Evolutionary conservation across 2,797 vertebrate species (phyloP), one percentile per base, ranked within the genome.

Genomic region (Poeciliopsis infans): DNA sequence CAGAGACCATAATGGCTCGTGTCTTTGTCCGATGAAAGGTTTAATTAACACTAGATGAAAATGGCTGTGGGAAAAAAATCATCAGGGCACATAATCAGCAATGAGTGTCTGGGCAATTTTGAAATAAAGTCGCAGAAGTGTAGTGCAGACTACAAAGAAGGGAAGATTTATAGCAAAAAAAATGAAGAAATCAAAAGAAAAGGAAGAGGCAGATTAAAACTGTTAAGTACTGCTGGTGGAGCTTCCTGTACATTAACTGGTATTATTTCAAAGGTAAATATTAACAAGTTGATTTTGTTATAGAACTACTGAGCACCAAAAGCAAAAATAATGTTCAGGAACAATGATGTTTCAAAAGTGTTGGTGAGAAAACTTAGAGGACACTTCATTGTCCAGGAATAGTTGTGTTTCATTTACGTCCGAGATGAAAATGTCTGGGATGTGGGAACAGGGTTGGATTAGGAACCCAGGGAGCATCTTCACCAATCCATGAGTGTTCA

Each of bases 11-110:
- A 94, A 93, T 89, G 83, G 76, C 79, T 82, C n/a, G 1, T 74
- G 74, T 89, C 87, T 83, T 81, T 46, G 39, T 86, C 82, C 77
- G 83, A 89, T 90, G 68, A 91, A 88, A 84, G 80, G 72, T 88
- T 91, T 91, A 90, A 94, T 92, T 92, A 92, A 93, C 90, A 78
- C 49, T 77, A 87, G 89, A 93, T 90, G 79, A 88, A 92, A 89
- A 86, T 74, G 82, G 55, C 79, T 86, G 86, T 91, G 79, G 81
- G 10, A 61, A 59, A 28, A 8, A 25, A 43, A 86, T 84, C 83
- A 81, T 73, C 74, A 76, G 79, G 70, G 68, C 69, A 74, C 76
- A 74, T 80, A 82, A 87, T 84, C 64, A 79, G 68, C 68, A 70
- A 7, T n/a, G 39, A 43, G 39, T 70, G 41, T 25, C 41, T 45